Conservation (phyloP, 2,888 invertebrate genomes). For the Lissocephala sabroskyi region DNA sequence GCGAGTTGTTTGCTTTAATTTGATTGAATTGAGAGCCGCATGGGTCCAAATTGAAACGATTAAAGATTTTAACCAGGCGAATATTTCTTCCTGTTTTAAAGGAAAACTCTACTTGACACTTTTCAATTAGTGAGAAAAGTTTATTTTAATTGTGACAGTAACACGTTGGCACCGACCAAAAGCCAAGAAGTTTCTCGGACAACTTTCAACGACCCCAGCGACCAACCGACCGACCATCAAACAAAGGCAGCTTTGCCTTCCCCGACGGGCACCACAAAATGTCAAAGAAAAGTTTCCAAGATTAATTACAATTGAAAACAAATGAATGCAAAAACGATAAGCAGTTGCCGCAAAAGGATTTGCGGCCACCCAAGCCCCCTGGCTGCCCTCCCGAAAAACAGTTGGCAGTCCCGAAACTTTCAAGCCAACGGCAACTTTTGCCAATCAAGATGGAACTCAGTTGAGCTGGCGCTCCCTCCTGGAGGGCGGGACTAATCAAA, state of each 20-base stretch:
- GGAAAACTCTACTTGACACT: constrained; percentile 61
- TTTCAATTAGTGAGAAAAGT: constrained; percentile 62
- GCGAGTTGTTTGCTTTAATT: no score
- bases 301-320: constrained; percentile 67
- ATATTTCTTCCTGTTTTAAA: no score
- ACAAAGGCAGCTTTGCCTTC: constrained; percentile 24
- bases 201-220: constrained; percentile 21
- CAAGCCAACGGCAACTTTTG: constrained; percentile 39
- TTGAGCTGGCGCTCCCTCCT: constrained; percentile 15
- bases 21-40: no score
- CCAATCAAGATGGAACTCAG: constrained; percentile 56
- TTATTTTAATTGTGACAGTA: constrained; percentile 67
- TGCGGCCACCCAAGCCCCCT: constrained; percentile 11
- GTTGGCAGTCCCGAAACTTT: constrained; percentile 8
- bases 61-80: constrained; percentile 48
- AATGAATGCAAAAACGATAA: constrained; percentile 68
- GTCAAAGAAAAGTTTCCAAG: constrained; percentile 62
- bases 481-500: constrained; percentile 5
- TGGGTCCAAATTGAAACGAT: not conserved
- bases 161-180: constrained; percentile 41
- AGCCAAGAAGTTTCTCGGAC: constrained; percentile 37
- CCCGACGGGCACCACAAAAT: constrained; percentile 49
- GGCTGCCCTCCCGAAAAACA: not conserved
- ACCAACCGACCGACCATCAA: constrained; percentile 21
- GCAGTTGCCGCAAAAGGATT: constrained; percentile 38